Base-by-base conservation (phyloP, 2,888 invertebrate genomes). In the Heteromyza rotundicornis region DNA sequence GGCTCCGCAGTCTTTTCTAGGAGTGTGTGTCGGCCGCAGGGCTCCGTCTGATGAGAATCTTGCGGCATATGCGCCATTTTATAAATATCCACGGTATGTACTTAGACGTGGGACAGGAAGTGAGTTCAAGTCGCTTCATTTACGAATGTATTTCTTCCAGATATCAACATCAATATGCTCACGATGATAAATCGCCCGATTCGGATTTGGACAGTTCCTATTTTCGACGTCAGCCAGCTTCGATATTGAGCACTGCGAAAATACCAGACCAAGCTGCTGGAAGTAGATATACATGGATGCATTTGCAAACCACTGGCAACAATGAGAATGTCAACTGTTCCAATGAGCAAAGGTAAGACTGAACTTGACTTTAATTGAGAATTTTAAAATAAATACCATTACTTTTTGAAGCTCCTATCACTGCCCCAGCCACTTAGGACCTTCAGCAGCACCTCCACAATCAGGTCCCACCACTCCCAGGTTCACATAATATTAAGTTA, bases 31-130 rank as follows among this genome's bases (percentile, higher is more conserved):
- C 73, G 89, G 93, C 68, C 88, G 92, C 77, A 89, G 92, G 78
- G 91, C 90, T 71, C 93, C 94, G 71, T 94, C 94, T 72, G 94
- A 95, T 84, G 94, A 95, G 85, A 94, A 94, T 81, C 87, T 94
- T 76, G 88, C 89, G 74, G 92, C 92, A 76, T 91, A 90, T 83
- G 92, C 92, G 58, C 92, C 92, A 65, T 91, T 92, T 82, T 91
- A 92, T 70, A 87, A 92, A 77, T 89, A 89, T 86, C 89, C 89
- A 75, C 89, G 90, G 87, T 88, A 82, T 67, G 74, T 69, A 14
- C n/a, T 10, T 44, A 20, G 7, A 23, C 2, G 23, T 14, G 19
- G 5, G 27, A 47, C 8, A 2, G 16, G 16, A 44, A 36, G 2
- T 24, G 32, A 35, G 35, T 40, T 1, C n/a, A 20, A 12, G 1